phyloP scores from a whole-genome alignment of 2,113 vertebrate genomes.

The Eira barbara region DNA sequence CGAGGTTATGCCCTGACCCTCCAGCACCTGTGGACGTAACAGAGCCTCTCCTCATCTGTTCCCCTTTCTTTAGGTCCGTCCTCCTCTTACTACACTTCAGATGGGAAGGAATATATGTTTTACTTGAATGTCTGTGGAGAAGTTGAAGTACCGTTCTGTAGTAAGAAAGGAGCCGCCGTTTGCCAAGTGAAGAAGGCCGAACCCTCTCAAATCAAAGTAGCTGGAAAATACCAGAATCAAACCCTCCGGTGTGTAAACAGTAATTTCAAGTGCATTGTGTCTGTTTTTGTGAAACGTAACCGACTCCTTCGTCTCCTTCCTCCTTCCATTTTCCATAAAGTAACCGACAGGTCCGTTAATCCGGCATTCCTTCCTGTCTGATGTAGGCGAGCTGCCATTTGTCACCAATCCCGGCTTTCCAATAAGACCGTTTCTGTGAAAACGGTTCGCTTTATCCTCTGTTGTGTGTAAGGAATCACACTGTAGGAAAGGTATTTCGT shows the following conservation, averaged over 20 bases:
- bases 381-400: background rate
- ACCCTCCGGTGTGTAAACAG: constrained; percentile 87
- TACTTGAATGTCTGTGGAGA: constrained; percentile 91
- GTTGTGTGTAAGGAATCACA: background rate
- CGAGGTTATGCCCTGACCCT: fast-evolving
- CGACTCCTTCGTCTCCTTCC: fast-evolving
- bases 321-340: background rate
- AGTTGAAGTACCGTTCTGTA: constrained; percentile 72
- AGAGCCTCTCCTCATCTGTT: fast-evolving
- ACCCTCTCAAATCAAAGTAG: constrained; percentile 76
- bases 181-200: constrained; percentile 91
- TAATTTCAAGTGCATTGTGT: background rate
- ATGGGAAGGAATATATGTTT: constrained; percentile 86
- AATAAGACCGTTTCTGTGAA: background rate
- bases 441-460: background rate
- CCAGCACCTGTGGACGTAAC: fast-evolving
- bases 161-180: constrained; percentile 75
- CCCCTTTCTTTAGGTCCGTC: constrained; percentile 54
- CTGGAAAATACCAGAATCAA: constrained; percentile 90
- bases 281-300: background rate
- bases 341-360: background rate
- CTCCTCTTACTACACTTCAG: constrained; percentile 79
- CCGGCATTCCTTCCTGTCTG: background rate
- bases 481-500: background rate
- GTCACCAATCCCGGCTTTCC: background rate